phyloP scores from a whole-genome alignment of 2,888 invertebrate genomes.

The Saturnia pavonia region DNA sequence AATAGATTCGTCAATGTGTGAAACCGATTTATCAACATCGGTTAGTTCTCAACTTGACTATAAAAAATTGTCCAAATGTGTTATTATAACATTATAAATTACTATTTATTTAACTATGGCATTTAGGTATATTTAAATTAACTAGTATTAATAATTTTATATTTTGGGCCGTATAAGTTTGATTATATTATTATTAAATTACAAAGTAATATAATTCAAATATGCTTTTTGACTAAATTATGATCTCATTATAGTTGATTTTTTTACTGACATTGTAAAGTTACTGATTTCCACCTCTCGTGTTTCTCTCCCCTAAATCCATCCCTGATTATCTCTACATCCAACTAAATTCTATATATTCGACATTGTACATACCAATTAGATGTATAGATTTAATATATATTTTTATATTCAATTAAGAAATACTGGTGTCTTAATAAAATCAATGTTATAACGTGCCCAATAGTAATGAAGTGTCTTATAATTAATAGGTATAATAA shows the following conservation, averaged over 20 bases:
- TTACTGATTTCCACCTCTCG: too few relatives aligned
- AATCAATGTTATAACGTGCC: neutral
- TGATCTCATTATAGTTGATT: neutral
- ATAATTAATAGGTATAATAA: neutral
- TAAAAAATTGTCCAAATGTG: neutral
- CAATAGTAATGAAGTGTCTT: constrained; percentile 2
- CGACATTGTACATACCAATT: too few relatives aligned
- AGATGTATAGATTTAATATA: too few relatives aligned
- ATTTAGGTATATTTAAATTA: neutral
- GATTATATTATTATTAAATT: too few relatives aligned
- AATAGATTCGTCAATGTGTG: too few relatives aligned
- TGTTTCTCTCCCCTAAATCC: too few relatives aligned
- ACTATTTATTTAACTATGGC: neutral
- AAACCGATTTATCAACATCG: too few relatives aligned
- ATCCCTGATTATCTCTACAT: too few relatives aligned
- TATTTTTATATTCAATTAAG: neutral
- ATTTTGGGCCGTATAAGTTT: too few relatives aligned
- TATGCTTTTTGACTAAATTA: neutral
- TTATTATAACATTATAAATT: neutral
- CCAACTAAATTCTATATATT: too few relatives aligned
- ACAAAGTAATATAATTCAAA: neutral
- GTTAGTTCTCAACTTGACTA: neutral
- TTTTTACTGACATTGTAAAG: neutral
- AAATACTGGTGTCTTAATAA: neutral
- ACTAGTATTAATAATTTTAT: neutral